Evolutionary conservation across 2,888 invertebrate genomes (phyloP), one percentile per base, ranked within the genome.

Genomic region (Leptarthrus brevirostris): DNA sequence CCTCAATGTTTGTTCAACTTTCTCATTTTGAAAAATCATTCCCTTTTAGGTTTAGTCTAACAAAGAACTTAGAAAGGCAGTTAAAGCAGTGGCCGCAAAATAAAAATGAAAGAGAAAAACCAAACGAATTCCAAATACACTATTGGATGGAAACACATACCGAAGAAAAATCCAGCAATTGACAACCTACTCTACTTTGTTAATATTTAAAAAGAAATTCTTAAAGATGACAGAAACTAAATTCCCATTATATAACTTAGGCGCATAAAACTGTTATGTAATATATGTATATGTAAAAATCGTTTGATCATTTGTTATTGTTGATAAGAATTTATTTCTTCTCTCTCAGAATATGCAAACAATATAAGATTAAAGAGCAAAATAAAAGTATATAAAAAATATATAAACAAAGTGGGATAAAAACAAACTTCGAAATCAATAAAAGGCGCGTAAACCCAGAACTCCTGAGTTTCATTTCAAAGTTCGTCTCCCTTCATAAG

Each of bases 251-350:
- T 34, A 69, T 40, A 61, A 47, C 52, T 26, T 49, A 69, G 52
- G 52, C 49, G 66, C 69, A 69, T 69, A 71, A 54, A 71, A 75
- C 72, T 74, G 74, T 76, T 76, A 76, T 76, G 76, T 76, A 76
- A 72, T 61, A 58, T 72, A 69, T 74, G 56, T n/a, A 54, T 73
- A 74, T 76, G 76, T 76, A 76, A 76, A 76, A 76, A 73, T 44
- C 73, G 71, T 75, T 74, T 72, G 71, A 74, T 72, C 53, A 72
- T 75, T 75, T 75, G 75, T 75, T 75, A 73, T 73, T 75, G 73
- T 75, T 73, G 71, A 75, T 74, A 71, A 71, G 36, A 72, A 58
- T 66, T 75, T 73, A 71, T 66, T 73, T 74, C 54, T 52, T 71
- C 70, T 73, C 44, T 70, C 36, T 75, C 73, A 61, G 71, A 71